Evolutionary conservation across 1,140 invertebrate genomes (phyloP).

Genomic region (Neocloeon triangulifer): DNA sequence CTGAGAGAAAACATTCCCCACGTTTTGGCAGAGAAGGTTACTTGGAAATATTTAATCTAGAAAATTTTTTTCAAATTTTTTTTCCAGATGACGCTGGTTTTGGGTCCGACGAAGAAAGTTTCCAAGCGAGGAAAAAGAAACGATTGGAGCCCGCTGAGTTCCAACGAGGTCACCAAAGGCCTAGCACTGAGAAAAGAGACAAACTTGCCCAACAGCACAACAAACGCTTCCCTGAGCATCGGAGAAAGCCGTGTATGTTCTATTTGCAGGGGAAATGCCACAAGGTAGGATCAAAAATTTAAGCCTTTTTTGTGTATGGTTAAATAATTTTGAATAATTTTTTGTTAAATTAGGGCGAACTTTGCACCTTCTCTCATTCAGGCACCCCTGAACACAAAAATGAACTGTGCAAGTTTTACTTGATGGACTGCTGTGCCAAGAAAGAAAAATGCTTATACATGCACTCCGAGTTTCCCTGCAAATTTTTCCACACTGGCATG

Average conservation of each 20-base stretch:
- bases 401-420: conserved; percentile 92
- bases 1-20: no score
- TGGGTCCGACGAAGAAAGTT: no score
- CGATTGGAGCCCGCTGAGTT: no score
- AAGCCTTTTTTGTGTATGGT: not conserved
- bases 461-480: conserved; percentile 94
- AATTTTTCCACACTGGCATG: conserved; percentile 84
- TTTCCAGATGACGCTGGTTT: no score
- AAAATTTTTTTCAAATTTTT: no score
- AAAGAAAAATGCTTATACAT: conserved; percentile 88
- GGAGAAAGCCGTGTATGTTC: conserved; percentile 59
- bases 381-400: conserved; percentile 60
- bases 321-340: conserved; percentile 4
- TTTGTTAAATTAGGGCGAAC: conserved; percentile 41
- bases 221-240: no score
- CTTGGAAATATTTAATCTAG: no score
- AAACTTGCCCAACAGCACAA: no score
- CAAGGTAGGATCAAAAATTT: conserved; percentile 22
- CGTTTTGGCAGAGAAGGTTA: no score
- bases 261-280: conserved; percentile 76
- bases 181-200: no score
- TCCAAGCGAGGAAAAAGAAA: no score
- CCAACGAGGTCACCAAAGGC: no score
- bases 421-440: conserved; percentile 89
- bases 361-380: conserved; percentile 72